phyloP scores from a whole-genome alignment of 2,797 vertebrate species.

The Caiman crocodilus region DNA sequence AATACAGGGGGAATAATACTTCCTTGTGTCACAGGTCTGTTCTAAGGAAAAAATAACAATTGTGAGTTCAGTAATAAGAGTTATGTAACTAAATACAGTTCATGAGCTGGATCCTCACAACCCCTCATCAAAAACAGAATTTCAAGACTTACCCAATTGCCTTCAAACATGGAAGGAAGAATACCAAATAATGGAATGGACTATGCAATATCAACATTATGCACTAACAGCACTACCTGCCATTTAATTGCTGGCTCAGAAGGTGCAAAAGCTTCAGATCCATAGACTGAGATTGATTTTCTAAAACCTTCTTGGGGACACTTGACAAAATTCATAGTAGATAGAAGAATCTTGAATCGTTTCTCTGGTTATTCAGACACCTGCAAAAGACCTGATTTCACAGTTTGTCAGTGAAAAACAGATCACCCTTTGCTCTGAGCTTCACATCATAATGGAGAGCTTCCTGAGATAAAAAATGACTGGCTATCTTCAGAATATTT shows the following conservation, averaged over 20 bases:
- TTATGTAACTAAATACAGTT: not conserved
- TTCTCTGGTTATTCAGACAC: not conserved
- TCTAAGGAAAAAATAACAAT: not conserved
- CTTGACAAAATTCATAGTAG: not conserved
- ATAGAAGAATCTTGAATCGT: not conserved
- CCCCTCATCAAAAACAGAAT: not conserved
- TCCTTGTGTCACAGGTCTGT: not conserved
- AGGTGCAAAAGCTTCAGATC: not conserved
- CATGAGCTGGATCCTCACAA: not conserved
- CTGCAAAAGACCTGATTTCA: not conserved
- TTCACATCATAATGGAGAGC: not conserved
- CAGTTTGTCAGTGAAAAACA: not conserved
- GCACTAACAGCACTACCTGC: not conserved
- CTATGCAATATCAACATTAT: not conserved
- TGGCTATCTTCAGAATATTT: not conserved
- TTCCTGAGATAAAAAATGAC: constrained; percentile 11
- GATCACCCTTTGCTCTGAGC: not conserved
- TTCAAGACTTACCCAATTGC: not conserved
- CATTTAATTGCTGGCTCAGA: not conserved
- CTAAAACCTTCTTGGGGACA: not conserved
- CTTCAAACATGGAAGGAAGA: not conserved
- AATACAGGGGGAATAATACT: not conserved
- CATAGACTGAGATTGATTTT: not conserved
- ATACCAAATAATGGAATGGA: not conserved
- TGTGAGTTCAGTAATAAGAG: not conserved